These are phyloP conservation scores for Sycophila texana DNA, from an alignment of 2,888 invertebrate species.

Conservation along the genomic window DNA sequence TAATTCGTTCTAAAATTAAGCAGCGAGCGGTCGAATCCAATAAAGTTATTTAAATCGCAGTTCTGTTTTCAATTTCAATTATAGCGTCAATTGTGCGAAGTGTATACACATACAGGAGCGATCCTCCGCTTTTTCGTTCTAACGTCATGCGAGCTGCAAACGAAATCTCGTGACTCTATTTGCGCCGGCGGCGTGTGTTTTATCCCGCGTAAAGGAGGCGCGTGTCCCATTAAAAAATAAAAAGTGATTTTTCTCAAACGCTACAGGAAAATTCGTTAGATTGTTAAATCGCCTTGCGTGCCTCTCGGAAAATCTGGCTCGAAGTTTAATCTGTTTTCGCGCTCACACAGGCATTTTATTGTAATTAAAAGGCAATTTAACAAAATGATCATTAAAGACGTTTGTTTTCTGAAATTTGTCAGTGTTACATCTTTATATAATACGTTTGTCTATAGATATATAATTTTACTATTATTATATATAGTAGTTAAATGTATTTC, in stretches of 20 bases:
- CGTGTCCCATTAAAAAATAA: background rate
- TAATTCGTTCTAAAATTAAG: too few relatives aligned
- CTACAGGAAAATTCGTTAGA: background rate
- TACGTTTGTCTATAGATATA: too few relatives aligned
- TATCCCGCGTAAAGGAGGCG: background rate
- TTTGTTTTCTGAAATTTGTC: too few relatives aligned
- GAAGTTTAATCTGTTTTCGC: too few relatives aligned
- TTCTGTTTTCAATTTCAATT: constrained; percentile 29
- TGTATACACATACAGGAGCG: background rate
- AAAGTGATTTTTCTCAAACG: background rate
- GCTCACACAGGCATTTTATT: too few relatives aligned
- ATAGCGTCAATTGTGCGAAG: constrained; percentile 8
- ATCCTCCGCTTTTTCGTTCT: background rate
- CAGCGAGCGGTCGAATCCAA: too few relatives aligned
- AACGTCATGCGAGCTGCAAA: constrained; percentile 15
- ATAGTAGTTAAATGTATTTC: too few relatives aligned
- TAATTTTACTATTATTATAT: too few relatives aligned
- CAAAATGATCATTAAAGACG: too few relatives aligned
- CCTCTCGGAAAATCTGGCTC: too few relatives aligned
- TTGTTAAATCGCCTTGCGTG: background rate
- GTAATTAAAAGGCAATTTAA: too few relatives aligned
- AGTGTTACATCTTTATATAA: too few relatives aligned
- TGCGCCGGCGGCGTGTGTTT: background rate
- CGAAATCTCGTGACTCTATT: constrained; percentile 44
- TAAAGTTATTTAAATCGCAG: background rate